phyloP scores from a whole-genome alignment of 2,113 vertebrate genomes.

The Empidonax alnorum region DNA sequence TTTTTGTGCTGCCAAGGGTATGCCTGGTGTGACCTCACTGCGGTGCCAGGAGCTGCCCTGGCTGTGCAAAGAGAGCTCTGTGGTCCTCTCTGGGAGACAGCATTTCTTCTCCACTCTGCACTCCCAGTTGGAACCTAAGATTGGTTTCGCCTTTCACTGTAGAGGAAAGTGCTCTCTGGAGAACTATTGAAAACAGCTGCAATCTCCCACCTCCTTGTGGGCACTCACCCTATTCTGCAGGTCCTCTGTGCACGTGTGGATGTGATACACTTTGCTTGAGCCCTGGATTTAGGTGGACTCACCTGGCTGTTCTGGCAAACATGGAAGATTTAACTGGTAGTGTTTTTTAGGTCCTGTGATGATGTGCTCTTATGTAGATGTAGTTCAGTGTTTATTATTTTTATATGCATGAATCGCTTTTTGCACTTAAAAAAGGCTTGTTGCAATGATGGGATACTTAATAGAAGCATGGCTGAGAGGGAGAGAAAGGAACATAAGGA shows the following conservation, averaged over 20 bases:
- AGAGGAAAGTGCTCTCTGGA: not conserved
- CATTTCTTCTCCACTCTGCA: not conserved
- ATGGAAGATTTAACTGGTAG: not conserved
- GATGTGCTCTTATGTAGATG: not conserved
- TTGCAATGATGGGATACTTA: not conserved
- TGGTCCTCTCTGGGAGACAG: not conserved
- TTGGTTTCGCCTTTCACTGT: not conserved
- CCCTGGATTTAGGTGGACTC: not conserved
- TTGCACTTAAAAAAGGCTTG: not conserved
- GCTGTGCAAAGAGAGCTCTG: fast-evolving
- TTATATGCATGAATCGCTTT: not conserved
- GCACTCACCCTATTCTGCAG: too few relatives aligned
- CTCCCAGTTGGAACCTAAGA: too few relatives aligned
- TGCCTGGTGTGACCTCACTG: not conserved
- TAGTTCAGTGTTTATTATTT: not conserved
- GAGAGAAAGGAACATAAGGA: not conserved
- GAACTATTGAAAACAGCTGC: not conserved
- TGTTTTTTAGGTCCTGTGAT: not conserved
- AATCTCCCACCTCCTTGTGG: fast-evolving
- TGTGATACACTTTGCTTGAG: not conserved
- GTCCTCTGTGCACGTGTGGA: not conserved
- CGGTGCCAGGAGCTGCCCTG: not conserved
- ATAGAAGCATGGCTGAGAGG: not conserved
- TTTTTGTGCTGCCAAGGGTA: not conserved
- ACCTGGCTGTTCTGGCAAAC: not conserved